Conservation (phyloP, 2,797 vertebrate genomes). For the Xenops minutus region DNA sequence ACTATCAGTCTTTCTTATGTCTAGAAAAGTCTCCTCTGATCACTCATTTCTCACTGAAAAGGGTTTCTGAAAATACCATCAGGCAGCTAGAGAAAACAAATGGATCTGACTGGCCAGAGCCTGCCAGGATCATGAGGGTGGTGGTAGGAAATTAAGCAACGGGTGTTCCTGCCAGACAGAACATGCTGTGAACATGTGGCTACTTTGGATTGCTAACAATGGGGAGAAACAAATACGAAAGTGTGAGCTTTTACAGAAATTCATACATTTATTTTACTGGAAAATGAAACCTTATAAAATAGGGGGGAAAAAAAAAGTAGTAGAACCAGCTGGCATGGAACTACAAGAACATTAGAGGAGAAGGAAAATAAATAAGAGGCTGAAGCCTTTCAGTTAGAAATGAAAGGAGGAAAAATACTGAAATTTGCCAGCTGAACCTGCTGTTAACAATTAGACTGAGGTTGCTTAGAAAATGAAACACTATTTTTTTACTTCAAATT, state of each 20-base stretch:
- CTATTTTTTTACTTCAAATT: conserved; percentile 38
- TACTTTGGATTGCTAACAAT: conserved; percentile 33
- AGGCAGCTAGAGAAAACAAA: conserved; percentile 46
- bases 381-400: conserved; percentile 32
- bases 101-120: not conserved
- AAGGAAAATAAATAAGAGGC: conserved; percentile 48
- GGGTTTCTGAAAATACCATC: conserved; percentile 52
- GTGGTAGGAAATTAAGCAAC: not conserved
- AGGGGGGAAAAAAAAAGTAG: not conserved
- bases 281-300: conserved; percentile 49
- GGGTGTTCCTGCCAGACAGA: not conserved
- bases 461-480: conserved; percentile 72
- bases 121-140: conserved; percentile 10
- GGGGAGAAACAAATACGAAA: not conserved
- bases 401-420: not conserved
- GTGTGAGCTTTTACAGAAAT: conserved; percentile 28
- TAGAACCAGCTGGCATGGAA: conserved; percentile 11
- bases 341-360: conserved; percentile 4
- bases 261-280: conserved; percentile 59
- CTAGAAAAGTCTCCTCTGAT: not conserved
- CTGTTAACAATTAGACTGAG: conserved; percentile 67
- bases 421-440: conserved; percentile 48
- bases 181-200: conserved; percentile 27
- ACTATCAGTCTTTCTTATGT: not conserved
- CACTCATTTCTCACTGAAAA: conserved; percentile 24